phyloP scores from a whole-genome alignment of 2,888 invertebrate species.

The Cylindroiulus punctatus region DNA sequence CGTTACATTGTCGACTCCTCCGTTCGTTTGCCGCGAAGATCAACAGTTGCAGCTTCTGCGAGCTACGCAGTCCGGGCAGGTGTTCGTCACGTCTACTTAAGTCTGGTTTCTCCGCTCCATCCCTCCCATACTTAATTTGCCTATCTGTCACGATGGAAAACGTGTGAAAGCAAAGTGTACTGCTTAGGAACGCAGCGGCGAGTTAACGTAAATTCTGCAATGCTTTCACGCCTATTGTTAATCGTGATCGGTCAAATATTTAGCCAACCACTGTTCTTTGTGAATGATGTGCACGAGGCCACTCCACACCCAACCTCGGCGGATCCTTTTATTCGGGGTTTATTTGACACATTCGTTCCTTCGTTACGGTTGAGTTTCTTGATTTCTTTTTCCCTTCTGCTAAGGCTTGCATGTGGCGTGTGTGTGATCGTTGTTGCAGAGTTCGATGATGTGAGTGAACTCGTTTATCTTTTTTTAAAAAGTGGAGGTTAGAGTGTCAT shows the following conservation, averaged over 20 bases:
- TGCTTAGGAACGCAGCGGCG: neutral
- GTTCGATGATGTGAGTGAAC: slow-evolving; percentile 38
- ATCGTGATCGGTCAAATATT: slow-evolving; percentile 30
- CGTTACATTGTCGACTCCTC: neutral
- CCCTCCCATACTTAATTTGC: neutral
- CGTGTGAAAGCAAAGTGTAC: neutral
- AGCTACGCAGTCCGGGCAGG: neutral
- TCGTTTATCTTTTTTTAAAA: slow-evolving; percentile 45
- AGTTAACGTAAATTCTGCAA: neutral
- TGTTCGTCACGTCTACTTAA: neutral
- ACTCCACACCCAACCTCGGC: neutral
- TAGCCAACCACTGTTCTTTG: slow-evolving; percentile 40
- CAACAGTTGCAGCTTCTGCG: neutral
- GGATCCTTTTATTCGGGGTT: slow-evolving; percentile 8
- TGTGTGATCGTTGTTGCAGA: slow-evolving; percentile 47
- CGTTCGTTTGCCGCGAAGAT: neutral
- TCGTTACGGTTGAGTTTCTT: neutral
- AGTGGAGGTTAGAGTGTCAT: slow-evolving; percentile 53
- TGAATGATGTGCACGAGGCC: slow-evolving; percentile 35
- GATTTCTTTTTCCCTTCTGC: neutral
- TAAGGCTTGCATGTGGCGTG: slow-evolving; percentile 42
- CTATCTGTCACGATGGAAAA: neutral
- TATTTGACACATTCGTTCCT: neutral
- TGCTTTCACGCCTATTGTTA: neutral
- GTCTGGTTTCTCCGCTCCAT: neutral